Conservation (phyloP, 2,113 vertebrate genomes). For the Chaetura pelagica region DNA sequence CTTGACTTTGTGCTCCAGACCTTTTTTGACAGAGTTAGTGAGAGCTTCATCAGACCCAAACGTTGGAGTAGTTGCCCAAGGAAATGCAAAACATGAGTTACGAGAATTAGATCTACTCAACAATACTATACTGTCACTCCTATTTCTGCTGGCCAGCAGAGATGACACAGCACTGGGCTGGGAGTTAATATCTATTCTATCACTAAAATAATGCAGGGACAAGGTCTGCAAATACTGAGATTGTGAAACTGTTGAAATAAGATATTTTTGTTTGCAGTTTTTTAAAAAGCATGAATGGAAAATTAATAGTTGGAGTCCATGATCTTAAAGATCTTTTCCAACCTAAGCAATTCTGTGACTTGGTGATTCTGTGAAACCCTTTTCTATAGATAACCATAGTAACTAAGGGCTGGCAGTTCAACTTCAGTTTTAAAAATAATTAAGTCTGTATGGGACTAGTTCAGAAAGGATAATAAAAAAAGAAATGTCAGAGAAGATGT, state of each 20-base stretch:
- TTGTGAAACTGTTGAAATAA: not conserved
- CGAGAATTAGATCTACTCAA: not conserved
- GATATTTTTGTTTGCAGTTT: not conserved
- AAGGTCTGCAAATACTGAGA: not conserved
- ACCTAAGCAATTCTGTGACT: too few species aligned
- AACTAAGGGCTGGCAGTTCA: not conserved
- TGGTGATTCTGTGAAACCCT: not conserved
- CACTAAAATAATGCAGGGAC: not conserved
- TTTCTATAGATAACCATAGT: not conserved
- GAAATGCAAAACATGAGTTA: not conserved
- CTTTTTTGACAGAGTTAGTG: not conserved
- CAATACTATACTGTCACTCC: not conserved
- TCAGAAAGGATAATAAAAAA: not conserved
- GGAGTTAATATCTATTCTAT: not conserved
- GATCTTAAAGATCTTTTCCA: too few species aligned
- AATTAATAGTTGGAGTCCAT: too few species aligned
- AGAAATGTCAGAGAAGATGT: not conserved
- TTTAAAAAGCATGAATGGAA: not conserved
- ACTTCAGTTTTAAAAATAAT: not conserved
- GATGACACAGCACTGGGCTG: rapidly evolving
- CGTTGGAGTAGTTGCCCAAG: not conserved
- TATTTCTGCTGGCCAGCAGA: not conserved
- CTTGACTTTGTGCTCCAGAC: not conserved
- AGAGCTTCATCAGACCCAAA: not conserved
- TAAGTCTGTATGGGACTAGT: not conserved